Percentiles rank a stretch among this genome's conserved stretches.
These are phyloP conservation scores for Euleptes europaea DNA, from an alignment of 2,113 vertebrate species.

Conservation along the genomic window DNA sequence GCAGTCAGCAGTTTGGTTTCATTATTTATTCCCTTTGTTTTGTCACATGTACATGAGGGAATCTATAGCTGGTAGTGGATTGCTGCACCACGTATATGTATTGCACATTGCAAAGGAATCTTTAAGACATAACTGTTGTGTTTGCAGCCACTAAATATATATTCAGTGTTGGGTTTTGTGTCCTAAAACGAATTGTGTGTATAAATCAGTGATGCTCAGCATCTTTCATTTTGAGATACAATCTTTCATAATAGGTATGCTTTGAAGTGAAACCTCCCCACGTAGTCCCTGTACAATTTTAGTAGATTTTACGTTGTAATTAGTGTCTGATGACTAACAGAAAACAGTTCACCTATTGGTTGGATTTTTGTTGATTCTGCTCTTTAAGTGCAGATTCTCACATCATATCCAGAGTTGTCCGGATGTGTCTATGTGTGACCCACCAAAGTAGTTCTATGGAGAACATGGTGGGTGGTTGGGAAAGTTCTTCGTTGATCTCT, in stretches of 20 bases:
- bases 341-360: neutral
- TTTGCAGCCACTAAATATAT: neutral
- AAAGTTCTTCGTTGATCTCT: no score
- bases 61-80: neutral
- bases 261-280: neutral
- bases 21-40: neutral
- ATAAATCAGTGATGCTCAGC: neutral
- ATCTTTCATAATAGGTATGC: neutral
- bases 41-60: neutral
- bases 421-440: no score
- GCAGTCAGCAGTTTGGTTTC: neutral
- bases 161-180: neutral
- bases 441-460: no score
- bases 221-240: neutral
- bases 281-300: neutral
- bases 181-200: neutral
- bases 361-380: no score
- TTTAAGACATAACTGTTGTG: neutral
- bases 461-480: no score
- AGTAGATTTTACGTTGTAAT: conserved; percentile 6
- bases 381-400: no score
- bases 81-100: neutral
- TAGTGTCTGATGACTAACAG: conserved; percentile 17
- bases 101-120: neutral
- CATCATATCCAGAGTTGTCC: no score